These are phyloP conservation scores for Homarus gammarus DNA, from an alignment of 2,888 invertebrate genomes.

Conservation along the genomic window DNA sequence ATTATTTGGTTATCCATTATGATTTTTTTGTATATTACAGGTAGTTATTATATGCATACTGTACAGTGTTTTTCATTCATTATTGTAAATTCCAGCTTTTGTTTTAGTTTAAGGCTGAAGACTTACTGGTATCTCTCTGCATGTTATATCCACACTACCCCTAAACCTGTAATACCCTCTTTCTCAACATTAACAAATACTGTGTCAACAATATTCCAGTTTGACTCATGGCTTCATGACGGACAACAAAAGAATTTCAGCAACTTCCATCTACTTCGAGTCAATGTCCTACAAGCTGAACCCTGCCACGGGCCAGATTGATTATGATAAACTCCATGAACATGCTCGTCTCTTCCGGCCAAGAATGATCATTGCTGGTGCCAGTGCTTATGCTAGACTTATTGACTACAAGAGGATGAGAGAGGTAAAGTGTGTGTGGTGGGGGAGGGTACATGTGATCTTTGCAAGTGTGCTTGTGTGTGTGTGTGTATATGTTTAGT, in stretches of 20 bases:
- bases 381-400: constrained; percentile 81
- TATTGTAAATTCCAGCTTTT: too few species aligned
- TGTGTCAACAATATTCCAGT: constrained; percentile 74
- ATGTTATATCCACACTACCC: too few species aligned
- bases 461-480: too few species aligned
- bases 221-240: constrained; percentile 82
- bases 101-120: too few species aligned
- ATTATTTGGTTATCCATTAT: too few species aligned
- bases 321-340: constrained; percentile 82
- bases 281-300: constrained; percentile 83
- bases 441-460: too few species aligned
- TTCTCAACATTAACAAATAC: background rate
- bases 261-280: constrained; percentile 83
- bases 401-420: constrained; percentile 81
- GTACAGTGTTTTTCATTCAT: too few species aligned
- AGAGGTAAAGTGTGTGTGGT: constrained; percentile 78
- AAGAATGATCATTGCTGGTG: constrained; percentile 82
- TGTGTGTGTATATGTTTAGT: too few species aligned
- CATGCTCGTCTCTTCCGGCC: constrained; percentile 82
- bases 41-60: too few species aligned
- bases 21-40: too few species aligned
- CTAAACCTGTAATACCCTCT: too few species aligned
- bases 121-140: too few species aligned
- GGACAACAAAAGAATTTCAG: constrained; percentile 82
- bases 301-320: constrained; percentile 82